A percentile compares a stretch with the other conserved stretches of the same genome.
phyloP scores from a whole-genome alignment of 1,140 invertebrate species.

The Heliothis subflexa region DNA sequence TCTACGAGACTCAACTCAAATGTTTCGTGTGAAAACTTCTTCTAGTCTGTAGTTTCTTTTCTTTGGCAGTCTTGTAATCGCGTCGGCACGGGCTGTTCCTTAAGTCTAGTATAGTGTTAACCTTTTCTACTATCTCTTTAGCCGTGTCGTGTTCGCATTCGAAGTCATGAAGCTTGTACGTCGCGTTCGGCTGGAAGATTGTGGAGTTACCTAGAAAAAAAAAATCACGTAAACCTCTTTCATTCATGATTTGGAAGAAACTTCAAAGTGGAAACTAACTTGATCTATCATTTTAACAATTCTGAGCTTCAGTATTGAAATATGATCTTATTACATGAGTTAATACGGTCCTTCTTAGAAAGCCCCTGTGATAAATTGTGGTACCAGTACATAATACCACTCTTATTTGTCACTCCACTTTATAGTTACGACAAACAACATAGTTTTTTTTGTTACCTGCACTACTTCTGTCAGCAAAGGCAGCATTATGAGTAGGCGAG shows the following conservation, averaged over 20 bases:
- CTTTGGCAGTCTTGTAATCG: conserved; percentile 88
- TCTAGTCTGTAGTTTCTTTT: conserved; percentile 79
- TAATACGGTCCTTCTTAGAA: too few relatives aligned
- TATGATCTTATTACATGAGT: too few relatives aligned
- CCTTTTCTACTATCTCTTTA: conserved; percentile 94
- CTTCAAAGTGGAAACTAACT: too few relatives aligned
- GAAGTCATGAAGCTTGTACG: conserved; percentile 95
- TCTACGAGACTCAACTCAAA: conserved; percentile 66
- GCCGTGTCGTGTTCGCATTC: conserved; percentile 92
- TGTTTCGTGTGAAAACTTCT: conserved; percentile 81
- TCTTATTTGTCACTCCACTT: too few relatives aligned
- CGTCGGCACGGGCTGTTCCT: conserved; percentile 91
- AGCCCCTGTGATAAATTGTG: too few relatives aligned
- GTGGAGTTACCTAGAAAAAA: conserved; percentile 63
- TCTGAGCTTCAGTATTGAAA: too few relatives aligned
- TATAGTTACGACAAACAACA: too few relatives aligned
- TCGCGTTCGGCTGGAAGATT: conserved; percentile 77
- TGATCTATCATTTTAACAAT: too few relatives aligned
- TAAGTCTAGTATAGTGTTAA: conserved; percentile 95
- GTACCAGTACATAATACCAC: too few relatives aligned
- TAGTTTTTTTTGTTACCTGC: conserved; percentile 62
- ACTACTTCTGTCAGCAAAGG: conserved; percentile 65
- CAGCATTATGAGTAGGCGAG: conserved; percentile 72
- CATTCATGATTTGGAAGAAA: neutral
- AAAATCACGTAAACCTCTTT: neutral